Percentiles rank a stretch among this genome's conserved stretches.
Evolutionary conservation across 2,888 invertebrate species (phyloP).

Genomic region (Heterodera filipjevi): DNA sequence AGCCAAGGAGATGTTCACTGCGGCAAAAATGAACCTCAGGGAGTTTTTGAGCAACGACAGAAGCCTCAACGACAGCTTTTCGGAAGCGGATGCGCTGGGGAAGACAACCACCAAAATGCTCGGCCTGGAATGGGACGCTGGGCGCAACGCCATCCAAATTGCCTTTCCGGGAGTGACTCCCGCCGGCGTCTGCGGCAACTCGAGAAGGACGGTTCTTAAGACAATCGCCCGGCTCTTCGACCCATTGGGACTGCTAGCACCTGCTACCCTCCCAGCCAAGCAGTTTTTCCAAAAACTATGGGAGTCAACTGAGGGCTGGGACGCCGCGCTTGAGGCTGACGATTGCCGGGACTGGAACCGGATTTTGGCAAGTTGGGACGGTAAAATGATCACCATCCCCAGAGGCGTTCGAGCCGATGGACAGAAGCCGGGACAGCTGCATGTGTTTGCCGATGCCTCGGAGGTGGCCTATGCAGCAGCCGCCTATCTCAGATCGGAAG

Average conservation of each 20-base stretch:
- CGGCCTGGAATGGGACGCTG: conserved; percentile 30
- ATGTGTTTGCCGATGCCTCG: conserved; percentile 43
- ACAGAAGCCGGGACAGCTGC: conserved; percentile 24
- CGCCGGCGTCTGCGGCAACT: neutral
- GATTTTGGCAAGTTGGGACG: neutral
- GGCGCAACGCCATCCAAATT: conserved; percentile 17
- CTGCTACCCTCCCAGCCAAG: too few relatives aligned
- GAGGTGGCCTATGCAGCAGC: conserved; percentile 34
- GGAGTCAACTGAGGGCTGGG: conserved; percentile 33
- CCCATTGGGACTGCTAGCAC: too few relatives aligned
- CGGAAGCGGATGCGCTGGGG: conserved; percentile 23
- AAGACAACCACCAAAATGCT: conserved; percentile 25
- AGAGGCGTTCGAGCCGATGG: neutral
- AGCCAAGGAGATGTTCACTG: conserved; percentile 39
- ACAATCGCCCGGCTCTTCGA: conserved; percentile 35
- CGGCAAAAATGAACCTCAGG: too few relatives aligned
- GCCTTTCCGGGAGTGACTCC: neutral
- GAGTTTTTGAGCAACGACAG: conserved; percentile 31
- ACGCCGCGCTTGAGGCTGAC: neutral
- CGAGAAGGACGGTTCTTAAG: conserved; percentile 31
- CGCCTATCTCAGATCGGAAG: conserved; percentile 33
- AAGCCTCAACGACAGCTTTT: neutral
- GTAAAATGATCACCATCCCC: neutral
- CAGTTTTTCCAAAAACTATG: conserved; percentile 40
- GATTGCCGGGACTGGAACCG: conserved; percentile 18